A percentile compares a stretch with the other conserved stretches of the same genome.
phyloP scores from a whole-genome alignment of 2,888 invertebrate species.

The Pandemis heparana region DNA sequence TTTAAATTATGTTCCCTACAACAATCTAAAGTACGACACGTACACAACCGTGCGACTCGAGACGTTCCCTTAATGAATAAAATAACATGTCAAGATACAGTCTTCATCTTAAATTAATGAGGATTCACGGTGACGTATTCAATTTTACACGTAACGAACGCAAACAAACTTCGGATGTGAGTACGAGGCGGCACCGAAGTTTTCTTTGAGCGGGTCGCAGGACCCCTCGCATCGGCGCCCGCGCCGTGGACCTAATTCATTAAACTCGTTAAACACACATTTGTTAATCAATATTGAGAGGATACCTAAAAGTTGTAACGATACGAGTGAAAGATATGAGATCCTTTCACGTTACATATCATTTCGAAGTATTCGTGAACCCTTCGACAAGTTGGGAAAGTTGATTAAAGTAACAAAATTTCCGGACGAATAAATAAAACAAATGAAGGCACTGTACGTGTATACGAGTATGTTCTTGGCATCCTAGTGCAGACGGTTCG shows the following conservation, averaged over 20 bases:
- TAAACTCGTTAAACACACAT: constrained; percentile 73
- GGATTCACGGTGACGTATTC: constrained; percentile 78
- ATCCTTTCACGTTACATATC: constrained; percentile 56
- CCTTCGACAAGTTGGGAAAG: constrained; percentile 60
- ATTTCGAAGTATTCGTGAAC: constrained; percentile 59
- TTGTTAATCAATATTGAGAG: constrained; percentile 81
- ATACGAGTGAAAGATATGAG: constrained; percentile 33
- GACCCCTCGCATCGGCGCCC: constrained; percentile 50
- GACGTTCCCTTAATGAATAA: constrained; percentile 80
- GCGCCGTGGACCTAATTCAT: constrained; percentile 71
- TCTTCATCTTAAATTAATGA: constrained; percentile 84
- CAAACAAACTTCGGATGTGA: constrained; percentile 71
- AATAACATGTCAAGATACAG: constrained; percentile 83
- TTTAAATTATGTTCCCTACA: constrained; percentile 82
- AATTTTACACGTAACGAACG: constrained; percentile 81
- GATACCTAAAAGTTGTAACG: constrained; percentile 74
- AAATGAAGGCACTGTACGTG: constrained; percentile 47
- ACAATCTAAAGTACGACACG: constrained; percentile 77
- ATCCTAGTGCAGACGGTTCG: constrained; percentile 47
- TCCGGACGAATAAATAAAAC: constrained; percentile 68
- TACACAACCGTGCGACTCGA: constrained; percentile 69
- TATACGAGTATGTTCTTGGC: constrained; percentile 17
- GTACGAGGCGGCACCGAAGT: constrained; percentile 32
- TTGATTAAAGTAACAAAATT: constrained; percentile 65
- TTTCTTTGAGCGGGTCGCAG: constrained; percentile 28